Percentiles rank a stretch among this genome's conserved stretches.
These are phyloP conservation scores for Schizopygopsis pylzovi DNA, from an alignment of 2,797 vertebrate genomes.

Conservation along the genomic window DNA sequence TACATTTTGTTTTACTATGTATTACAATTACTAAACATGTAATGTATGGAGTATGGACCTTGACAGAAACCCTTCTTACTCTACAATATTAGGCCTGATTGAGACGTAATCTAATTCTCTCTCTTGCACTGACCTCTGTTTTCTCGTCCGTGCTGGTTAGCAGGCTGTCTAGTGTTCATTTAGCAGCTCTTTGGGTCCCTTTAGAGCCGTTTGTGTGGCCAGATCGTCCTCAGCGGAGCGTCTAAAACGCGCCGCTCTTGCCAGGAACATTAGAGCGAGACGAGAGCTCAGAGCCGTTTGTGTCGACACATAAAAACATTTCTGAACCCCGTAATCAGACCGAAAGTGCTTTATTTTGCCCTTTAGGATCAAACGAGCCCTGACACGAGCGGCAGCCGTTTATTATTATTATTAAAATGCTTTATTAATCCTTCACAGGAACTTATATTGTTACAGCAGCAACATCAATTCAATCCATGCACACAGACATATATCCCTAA, in stretches of 20 bases:
- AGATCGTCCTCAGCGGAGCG: neutral
- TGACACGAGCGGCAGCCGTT: neutral
- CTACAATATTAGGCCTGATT: neutral
- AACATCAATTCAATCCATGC: no score
- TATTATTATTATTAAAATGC: no score
- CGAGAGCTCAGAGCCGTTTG: neutral
- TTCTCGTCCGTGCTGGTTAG: neutral
- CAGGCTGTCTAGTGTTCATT: neutral
- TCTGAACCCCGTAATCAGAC: neutral
- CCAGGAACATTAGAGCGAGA: neutral
- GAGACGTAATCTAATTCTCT: neutral
- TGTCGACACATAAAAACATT: neutral
- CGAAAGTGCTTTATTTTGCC: neutral
- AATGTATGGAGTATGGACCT: neutral
- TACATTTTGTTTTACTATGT: no score
- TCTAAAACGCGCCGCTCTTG: neutral
- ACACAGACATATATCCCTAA: no score
- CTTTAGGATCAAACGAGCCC: neutral
- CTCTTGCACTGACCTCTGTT: neutral
- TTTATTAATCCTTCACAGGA: no score
- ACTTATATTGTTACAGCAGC: no score
- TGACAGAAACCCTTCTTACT: no score
- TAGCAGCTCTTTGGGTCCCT: slow-evolving; percentile 1
- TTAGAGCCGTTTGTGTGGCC: neutral
- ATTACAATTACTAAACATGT: no score